Evolutionary conservation across 1,140 invertebrate genomes (phyloP).

Genomic region (Drosophila saltans): DNA sequence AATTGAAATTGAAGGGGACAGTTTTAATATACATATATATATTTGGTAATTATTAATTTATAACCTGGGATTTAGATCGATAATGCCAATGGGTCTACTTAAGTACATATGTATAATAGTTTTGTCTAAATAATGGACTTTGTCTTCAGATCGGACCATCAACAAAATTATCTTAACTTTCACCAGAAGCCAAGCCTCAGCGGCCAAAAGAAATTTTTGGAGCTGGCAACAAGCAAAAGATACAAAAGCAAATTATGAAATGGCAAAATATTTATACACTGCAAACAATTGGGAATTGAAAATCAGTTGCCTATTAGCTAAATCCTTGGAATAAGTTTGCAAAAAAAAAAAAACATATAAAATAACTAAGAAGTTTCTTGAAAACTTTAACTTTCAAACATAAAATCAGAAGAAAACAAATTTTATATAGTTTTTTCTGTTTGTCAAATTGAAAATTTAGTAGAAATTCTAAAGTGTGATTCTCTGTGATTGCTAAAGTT

Average conservation of each 20-base stretch:
- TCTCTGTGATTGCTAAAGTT: no score
- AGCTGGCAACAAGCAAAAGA: slow-evolving; percentile 33
- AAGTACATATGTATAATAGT: background rate
- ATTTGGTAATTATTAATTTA: slow-evolving; percentile 29
- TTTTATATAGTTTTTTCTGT: no score
- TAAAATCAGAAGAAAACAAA: no score
- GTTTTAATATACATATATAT: background rate
- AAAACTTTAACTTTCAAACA: no score
- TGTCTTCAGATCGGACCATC: slow-evolving; percentile 27
- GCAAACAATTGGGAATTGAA: no score
- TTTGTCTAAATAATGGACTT: slow-evolving; percentile 6
- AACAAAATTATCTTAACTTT: slow-evolving; percentile 27
- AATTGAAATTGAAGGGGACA: slow-evolving; percentile 37
- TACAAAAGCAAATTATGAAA: slow-evolving; percentile 27
- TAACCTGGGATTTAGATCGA: slow-evolving; percentile 22
- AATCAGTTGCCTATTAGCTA: no score
- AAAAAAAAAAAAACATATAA: no score
- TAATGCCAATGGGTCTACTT: background rate
- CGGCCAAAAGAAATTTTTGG: slow-evolving; percentile 18
- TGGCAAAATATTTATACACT: slow-evolving; percentile 17
- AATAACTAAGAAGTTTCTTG: no score
- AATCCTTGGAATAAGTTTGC: no score
- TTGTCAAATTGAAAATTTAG: no score
- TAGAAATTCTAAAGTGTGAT: no score
- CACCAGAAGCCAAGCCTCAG: slow-evolving; percentile 19